Base-by-base conservation (phyloP, 2,113 vertebrate species). In the Megalops atlanticus region DNA sequence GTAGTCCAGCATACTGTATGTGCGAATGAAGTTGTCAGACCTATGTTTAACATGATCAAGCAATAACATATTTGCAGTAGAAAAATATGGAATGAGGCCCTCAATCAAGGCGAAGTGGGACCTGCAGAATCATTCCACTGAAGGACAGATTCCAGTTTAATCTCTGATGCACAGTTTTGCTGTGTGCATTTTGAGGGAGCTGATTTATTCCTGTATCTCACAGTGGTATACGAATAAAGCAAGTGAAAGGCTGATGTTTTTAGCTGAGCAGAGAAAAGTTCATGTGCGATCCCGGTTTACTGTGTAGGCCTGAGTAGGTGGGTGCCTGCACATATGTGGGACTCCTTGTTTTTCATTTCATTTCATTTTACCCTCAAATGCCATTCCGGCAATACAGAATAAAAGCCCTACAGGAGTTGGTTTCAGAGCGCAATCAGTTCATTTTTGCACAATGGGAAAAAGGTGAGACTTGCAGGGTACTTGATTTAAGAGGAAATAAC, bases 351-450 rank as follows among this genome's bases (percentile, higher is more conserved):
- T 52, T 76, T 41, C 24, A 41, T 77, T 73, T 77, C n/a, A n/a
- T n/a, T n/a, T n/a, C n/a, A 45, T 47, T 78, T 84, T 73, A 38
- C 54, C 64, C 69, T 69, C n/a, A 52, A 41, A 73, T 52, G 35
- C 47, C 33, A 72, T 45, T 39, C 43, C 38, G 47, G 18, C n/a
- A 58, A 33, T 72, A 21, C 31, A 47, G 69, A 81, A 75, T 38
- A 76, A 64, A 58, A 64, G 78, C 75, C 33, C 49, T 47, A 85
- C 64, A 52, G 68, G 74, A 74, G 49, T 81, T 70, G 45, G 80
- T 84, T 80, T 80, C n/a, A n/a, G 64, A 78, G 47, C 31, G 74
- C 72, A 79, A 82, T 80, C 69, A 82, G 71, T 78, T 80, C 39
- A 71, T n/a, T n/a, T n/a, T n/a, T 75, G 74, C 79, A 68, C 74